Conservation (phyloP, 2,888 invertebrate genomes). For the Cepaea hortensis region DNA sequence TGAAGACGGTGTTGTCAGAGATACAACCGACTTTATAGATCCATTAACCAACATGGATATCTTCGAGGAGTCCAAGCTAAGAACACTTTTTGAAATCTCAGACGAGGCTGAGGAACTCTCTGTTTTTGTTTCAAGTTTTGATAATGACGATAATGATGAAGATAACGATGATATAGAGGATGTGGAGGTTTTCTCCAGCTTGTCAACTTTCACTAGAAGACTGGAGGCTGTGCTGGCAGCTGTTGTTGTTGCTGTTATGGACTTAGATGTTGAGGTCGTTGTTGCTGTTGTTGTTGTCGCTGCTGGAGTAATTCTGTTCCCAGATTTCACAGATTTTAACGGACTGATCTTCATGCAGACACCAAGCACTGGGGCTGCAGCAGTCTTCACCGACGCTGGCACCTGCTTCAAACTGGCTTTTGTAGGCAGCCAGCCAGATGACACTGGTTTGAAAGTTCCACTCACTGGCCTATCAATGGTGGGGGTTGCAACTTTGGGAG, state of each 20-base stretch:
- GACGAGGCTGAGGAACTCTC: neutral
- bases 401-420: conserved; percentile 69
- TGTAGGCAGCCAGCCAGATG: conserved; percentile 53
- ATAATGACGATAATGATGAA: neutral
- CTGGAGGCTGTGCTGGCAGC: conserved; percentile 60
- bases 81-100: conserved; percentile 3
- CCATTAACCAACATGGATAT: conserved; percentile 53
- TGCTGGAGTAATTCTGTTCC: conserved; percentile 51
- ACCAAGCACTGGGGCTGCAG: conserved; percentile 37
- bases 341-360: conserved; percentile 55
- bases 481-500: conserved; percentile 19
- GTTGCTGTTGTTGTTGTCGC: conserved; percentile 43
- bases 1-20: conserved; percentile 42
- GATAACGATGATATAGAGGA: neutral
- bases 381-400: conserved; percentile 55
- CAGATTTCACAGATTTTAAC: conserved; percentile 52
- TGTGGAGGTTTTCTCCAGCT: conserved; percentile 57
- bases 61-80: conserved; percentile 39
- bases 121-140: neutral
- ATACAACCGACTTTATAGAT: conserved; percentile 48
- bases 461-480: neutral
- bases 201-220: conserved; percentile 74
- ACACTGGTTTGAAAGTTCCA: conserved; percentile 35
- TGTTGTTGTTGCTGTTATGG: neutral
- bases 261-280: conserved; percentile 16